Percentiles rank a stretch among this genome's conserved stretches.
These are phyloP conservation scores for Fabriciana adippe DNA, from an alignment of 2,888 invertebrate species.

Conservation along the genomic window DNA sequence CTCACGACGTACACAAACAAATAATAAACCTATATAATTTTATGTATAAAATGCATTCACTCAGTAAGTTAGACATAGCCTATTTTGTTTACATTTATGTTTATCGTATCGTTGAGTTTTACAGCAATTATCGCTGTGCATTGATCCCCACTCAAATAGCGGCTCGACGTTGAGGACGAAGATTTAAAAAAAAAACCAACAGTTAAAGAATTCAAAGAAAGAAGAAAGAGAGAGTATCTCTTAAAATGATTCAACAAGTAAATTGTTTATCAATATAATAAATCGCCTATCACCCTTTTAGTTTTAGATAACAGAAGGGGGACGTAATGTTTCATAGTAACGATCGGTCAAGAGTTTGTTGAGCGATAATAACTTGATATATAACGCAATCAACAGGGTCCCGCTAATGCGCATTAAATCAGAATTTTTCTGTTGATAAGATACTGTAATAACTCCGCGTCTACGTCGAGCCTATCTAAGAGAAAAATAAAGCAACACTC, in stretches of 20 bases:
- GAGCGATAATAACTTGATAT: conserved; percentile 41
- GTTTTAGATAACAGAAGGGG: conserved; percentile 30
- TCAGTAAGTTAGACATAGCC: conserved; percentile 79
- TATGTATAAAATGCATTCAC: conserved; percentile 81
- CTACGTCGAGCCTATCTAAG: conserved; percentile 69
- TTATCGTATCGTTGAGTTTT: conserved; percentile 79
- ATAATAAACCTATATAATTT: conserved; percentile 69
- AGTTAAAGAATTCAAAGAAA: not conserved
- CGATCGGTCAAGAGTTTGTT: conserved; percentile 42
- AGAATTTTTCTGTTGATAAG: conserved; percentile 61
- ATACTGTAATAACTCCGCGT: conserved; percentile 65
- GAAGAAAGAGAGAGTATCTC: too few relatives aligned
- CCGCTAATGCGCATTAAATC: conserved; percentile 56
- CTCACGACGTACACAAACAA: conserved; percentile 79
- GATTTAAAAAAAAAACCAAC: not conserved
- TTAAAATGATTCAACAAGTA: not conserved
- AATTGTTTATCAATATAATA: conserved; percentile 28
- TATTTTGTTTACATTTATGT: conserved; percentile 66
- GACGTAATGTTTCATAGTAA: conserved; percentile 36
- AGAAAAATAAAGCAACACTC: conserved; percentile 71
- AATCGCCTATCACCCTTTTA: conserved; percentile 36
- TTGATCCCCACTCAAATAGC: conserved; percentile 61
- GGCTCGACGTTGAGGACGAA: conserved; percentile 51
- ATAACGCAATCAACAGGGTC: conserved; percentile 48
- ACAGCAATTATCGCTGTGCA: conserved; percentile 64